Percentiles rank a stretch among this genome's conserved stretches.
Evolutionary conservation across 2,113 vertebrate species (phyloP).

Genomic region (Cygnus buccinator): DNA sequence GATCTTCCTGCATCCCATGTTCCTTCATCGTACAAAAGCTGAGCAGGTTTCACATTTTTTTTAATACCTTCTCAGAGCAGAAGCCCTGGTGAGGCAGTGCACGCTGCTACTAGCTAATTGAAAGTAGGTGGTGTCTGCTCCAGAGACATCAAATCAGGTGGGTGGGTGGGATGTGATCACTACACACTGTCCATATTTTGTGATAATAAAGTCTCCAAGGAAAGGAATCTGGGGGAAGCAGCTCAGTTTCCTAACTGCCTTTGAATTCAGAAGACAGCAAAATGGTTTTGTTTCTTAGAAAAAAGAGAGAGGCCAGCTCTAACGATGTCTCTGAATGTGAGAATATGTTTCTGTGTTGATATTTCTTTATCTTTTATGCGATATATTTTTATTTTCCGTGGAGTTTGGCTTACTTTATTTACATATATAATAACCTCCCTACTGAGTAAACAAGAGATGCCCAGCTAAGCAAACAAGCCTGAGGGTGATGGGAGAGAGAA

Average conservation of each 20-base stretch:
- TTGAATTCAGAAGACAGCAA: neutral
- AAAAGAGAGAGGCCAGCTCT: neutral
- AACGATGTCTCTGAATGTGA: neutral
- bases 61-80: neutral
- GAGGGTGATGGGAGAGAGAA: slow-evolving; percentile 57
- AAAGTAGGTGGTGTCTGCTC: neutral
- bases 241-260: neutral
- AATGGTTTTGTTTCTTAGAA: neutral
- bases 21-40: neutral
- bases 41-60: neutral
- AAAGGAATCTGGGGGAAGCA: neutral
- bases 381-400: slow-evolving; percentile 6
- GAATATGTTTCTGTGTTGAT: slow-evolving; percentile 21
- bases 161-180: neutral
- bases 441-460: slow-evolving; percentile 61
- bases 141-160: neutral
- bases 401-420: slow-evolving; percentile 42
- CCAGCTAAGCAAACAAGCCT: slow-evolving; percentile 67
- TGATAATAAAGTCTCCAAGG: neutral
- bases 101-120: neutral
- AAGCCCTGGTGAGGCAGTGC: neutral
- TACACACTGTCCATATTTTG: accelerated
- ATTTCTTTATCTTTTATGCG: neutral
- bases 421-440: slow-evolving; percentile 56
- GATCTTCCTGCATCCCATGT: neutral